Conservation (phyloP, 2,797 vertebrate species). For the Aeoliscus strigatus region DNA sequence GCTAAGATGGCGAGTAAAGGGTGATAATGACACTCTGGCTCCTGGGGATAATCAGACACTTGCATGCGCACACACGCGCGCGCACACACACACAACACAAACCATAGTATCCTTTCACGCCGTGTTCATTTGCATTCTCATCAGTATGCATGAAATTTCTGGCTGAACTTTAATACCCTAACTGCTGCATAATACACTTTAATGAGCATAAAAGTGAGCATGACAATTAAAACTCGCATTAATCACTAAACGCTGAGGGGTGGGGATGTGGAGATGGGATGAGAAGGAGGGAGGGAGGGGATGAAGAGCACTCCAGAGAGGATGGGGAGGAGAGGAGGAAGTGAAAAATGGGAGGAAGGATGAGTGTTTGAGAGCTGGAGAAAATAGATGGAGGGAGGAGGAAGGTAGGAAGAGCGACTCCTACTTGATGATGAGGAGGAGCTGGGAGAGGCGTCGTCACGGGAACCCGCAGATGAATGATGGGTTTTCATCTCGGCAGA, state of each 20-base stretch:
- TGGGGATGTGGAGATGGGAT: conserved; percentile 30
- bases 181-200: conserved; percentile 82
- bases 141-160: conserved; percentile 88
- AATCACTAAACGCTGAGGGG: conserved; percentile 80
- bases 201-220: conserved; percentile 82
- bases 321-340: conserved; percentile 13
- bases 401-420: conserved; percentile 24
- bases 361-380: conserved; percentile 15
- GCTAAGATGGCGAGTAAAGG: conserved; percentile 51
- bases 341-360: conserved; percentile 11
- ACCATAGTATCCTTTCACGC: conserved; percentile 76
- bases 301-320: conserved; percentile 42
- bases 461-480: conserved; percentile 27
- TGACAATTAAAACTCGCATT: conserved; percentile 86
- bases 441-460: conserved; percentile 23
- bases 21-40: conserved; percentile 73
- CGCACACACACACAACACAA: conserved; percentile 29
- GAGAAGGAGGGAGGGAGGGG: too few relatives aligned
- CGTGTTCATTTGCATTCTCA: conserved; percentile 82
- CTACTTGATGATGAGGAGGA: conserved; percentile 7
- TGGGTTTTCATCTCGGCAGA: conserved; percentile 33
- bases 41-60: conserved; percentile 68
- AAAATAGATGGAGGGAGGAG: conserved; percentile 11
- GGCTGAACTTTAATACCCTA: conserved; percentile 85
- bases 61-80: conserved; percentile 19